These are phyloP conservation scores for Darevskia mixta DNA, from an alignment of 2,797 vertebrate species.

Conservation along the genomic window DNA sequence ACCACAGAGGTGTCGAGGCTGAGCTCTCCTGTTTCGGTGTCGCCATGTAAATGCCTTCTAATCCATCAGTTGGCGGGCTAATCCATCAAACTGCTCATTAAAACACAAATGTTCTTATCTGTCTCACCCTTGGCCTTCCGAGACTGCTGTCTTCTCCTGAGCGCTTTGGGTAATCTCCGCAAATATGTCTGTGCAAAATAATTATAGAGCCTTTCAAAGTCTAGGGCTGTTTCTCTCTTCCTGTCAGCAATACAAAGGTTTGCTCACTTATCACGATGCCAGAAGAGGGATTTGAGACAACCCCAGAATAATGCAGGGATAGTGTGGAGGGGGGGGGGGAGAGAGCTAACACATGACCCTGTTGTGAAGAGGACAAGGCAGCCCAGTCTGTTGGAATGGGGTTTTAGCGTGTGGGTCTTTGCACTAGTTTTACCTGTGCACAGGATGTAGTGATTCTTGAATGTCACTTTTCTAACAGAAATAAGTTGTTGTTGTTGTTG, in stretches of 20 bases:
- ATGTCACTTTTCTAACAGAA: conserved; percentile 34
- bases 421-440: neutral
- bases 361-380: neutral
- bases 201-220: neutral
- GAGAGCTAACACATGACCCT: neutral
- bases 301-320: neutral
- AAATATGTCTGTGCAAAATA: neutral
- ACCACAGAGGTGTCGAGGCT: neutral
- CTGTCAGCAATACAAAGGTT: conserved; percentile 17
- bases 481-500: neutral
- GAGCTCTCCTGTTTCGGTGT: neutral
- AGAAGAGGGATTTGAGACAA: neutral
- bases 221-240: neutral
- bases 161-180: neutral
- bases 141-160: conserved; percentile 40
- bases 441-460: neutral
- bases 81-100: conserved; percentile 52
- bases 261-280: neutral
- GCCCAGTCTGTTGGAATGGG: neutral
- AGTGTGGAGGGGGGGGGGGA: neutral
- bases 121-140: conserved; percentile 48
- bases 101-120: conserved; percentile 47
- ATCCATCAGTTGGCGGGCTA: conserved; percentile 43
- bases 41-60: conserved; percentile 49
- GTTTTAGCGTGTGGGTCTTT: neutral